phyloP scores from a whole-genome alignment of 1,140 invertebrate genomes.

The Tetramorium parvispinum region DNA sequence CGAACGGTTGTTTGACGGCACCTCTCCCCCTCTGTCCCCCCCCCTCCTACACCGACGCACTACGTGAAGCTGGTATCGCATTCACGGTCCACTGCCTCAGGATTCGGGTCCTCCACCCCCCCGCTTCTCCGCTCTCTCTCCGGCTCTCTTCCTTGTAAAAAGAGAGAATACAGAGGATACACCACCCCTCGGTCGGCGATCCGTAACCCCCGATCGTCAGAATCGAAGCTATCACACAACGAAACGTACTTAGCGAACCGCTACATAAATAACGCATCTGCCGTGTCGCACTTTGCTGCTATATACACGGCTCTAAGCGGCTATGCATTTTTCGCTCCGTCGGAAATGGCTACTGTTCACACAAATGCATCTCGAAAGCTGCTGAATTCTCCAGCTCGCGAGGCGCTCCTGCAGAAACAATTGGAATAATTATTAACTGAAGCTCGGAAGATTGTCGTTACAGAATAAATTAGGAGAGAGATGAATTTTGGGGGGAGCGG shows the following conservation, averaged over 20 bases:
- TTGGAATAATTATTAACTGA: slow-evolving; percentile 25
- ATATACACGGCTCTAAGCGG: slow-evolving; percentile 35
- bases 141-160: slow-evolving; percentile 69
- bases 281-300: slow-evolving; percentile 25
- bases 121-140: slow-evolving; percentile 62
- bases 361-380: not conserved
- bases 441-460: not conserved
- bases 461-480: not conserved
- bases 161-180: slow-evolving; percentile 58
- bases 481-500: too few relatives aligned
- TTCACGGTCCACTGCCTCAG: slow-evolving; percentile 79
- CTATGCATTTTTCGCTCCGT: slow-evolving; percentile 43
- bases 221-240: slow-evolving; percentile 64
- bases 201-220: slow-evolving; percentile 66
- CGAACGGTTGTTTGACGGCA: slow-evolving; percentile 78
- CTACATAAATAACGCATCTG: slow-evolving; percentile 64
- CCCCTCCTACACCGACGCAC: slow-evolving; percentile 58
- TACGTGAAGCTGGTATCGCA: slow-evolving; percentile 77
- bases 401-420: not conserved
- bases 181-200: slow-evolving; percentile 61
- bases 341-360: not conserved
- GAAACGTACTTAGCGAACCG: slow-evolving; percentile 68
- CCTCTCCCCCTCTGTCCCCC: slow-evolving; percentile 35
- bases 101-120: slow-evolving; percentile 71
- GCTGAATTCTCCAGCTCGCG: slow-evolving; percentile 5